phyloP scores from a whole-genome alignment of 2,888 invertebrate genomes.

The Lithophane socia region DNA sequence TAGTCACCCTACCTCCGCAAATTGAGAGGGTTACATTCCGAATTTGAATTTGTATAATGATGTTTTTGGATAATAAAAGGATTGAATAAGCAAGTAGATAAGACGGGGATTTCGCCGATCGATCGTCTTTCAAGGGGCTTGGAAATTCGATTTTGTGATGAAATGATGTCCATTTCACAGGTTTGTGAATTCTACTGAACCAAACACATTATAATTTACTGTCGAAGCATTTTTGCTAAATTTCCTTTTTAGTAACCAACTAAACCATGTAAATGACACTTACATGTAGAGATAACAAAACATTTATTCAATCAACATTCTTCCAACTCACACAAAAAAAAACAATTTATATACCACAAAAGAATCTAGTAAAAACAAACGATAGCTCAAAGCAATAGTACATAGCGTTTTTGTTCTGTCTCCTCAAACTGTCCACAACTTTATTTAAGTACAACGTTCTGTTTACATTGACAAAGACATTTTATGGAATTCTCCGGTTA shows the following conservation, averaged over 20 bases:
- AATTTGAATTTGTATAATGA: constrained; percentile 74
- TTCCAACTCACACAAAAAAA: neutral
- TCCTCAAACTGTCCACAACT: constrained; percentile 49
- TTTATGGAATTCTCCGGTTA: constrained; percentile 51
- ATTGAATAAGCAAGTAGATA: constrained; percentile 70
- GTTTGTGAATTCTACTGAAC: neutral
- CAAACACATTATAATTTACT: neutral
- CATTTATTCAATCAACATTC: constrained; percentile 7
- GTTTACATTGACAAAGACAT: constrained; percentile 57
- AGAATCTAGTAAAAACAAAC: constrained; percentile 45
- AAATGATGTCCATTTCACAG: constrained; percentile 50
- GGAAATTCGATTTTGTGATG: constrained; percentile 51
- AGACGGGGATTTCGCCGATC: constrained; percentile 65
- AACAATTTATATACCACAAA: constrained; percentile 38
- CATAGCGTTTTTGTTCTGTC: constrained; percentile 35
- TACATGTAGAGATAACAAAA: neutral
- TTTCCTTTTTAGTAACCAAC: neutral
- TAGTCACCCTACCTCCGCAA: constrained; percentile 62
- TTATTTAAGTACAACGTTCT: constrained; percentile 56
- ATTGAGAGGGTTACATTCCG: constrained; percentile 67
- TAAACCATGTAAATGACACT: neutral
- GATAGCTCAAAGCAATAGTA: constrained; percentile 43
- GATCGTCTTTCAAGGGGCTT: constrained; percentile 53
- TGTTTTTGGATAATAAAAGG: constrained; percentile 75
- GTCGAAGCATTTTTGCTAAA: neutral